Evolutionary conservation across 2,888 invertebrate species (phyloP).

Genomic region (Brachyopa scutellaris): DNA sequence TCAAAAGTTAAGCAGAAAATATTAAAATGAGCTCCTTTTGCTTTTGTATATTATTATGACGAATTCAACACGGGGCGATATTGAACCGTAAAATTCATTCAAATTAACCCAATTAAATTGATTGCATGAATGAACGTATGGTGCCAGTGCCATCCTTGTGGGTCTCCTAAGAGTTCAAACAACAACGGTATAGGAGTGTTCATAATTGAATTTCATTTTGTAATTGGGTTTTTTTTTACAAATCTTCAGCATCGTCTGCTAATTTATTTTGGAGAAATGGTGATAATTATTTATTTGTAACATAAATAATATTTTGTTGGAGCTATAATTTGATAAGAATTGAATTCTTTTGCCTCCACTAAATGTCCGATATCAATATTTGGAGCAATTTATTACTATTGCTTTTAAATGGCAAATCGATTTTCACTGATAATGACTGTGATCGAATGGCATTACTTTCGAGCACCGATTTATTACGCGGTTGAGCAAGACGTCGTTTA

Average conservation of each 20-base stretch:
- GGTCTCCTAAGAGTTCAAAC: not conserved
- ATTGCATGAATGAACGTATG: slow-evolving; percentile 16
- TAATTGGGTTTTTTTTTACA: too few relatives aligned
- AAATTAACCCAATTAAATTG: slow-evolving; percentile 46
- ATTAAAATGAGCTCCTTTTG: slow-evolving; percentile 22
- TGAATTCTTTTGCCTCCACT: not conserved
- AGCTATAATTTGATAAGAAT: not conserved
- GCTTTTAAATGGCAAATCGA: slow-evolving; percentile 15
- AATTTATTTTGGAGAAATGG: too few relatives aligned
- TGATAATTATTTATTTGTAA: too few relatives aligned
- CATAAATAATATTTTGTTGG: too few relatives aligned
- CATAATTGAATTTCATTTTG: slow-evolving; percentile 16
- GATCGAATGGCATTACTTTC: not conserved
- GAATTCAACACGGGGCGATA: not conserved
- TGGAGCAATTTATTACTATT: not conserved
- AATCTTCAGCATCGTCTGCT: too few relatives aligned
- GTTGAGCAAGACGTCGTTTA: too few relatives aligned
- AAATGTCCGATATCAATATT: not conserved
- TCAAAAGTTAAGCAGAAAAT: slow-evolving; percentile 31
- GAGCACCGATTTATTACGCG: not conserved
- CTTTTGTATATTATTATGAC: not conserved
- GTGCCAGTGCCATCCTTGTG: not conserved
- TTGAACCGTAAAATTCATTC: slow-evolving; percentile 34
- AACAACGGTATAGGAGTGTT: slow-evolving; percentile 2
- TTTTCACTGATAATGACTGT: not conserved